Evolutionary conservation across 2,113 vertebrate species (phyloP).

Genomic region (Pipra filicauda): DNA sequence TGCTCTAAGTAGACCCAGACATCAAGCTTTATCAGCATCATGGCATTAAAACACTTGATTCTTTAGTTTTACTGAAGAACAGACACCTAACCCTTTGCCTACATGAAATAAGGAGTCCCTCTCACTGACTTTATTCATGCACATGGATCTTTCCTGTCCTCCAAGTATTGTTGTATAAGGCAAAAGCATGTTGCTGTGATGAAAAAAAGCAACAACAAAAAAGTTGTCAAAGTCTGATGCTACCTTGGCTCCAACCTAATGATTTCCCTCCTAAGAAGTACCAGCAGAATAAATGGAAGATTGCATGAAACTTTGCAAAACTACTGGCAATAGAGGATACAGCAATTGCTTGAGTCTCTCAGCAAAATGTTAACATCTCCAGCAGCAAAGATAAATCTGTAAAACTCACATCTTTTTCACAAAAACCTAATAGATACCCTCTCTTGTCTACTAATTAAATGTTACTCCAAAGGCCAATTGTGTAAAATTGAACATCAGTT

Average conservation of each 20-base stretch:
- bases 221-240: not conserved
- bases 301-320: not conserved
- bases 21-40: slow-evolving; percentile 15
- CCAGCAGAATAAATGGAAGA: not conserved
- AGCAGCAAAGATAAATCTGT: not conserved
- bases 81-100: not conserved
- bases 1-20: slow-evolving; percentile 33
- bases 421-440: not conserved
- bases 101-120: not conserved
- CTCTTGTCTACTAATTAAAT: not conserved
- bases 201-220: not conserved
- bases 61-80: slow-evolving; percentile 8
- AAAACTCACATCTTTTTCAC: not conserved
- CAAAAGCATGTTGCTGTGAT: not conserved
- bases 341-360: not conserved
- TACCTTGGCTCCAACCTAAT: not conserved
- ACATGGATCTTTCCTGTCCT: not conserved
- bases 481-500: not conserved
- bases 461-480: not conserved
- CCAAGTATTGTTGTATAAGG: not conserved
- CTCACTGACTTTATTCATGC: not conserved
- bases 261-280: not conserved
- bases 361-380: not conserved
- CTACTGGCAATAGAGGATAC: not conserved
- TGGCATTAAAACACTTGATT: not conserved